A percentile compares a stretch with the other conserved stretches of the same genome.
These are phyloP conservation scores for Morpho achilles DNA, from an alignment of 2,888 invertebrate genomes.

Conservation along the genomic window DNA sequence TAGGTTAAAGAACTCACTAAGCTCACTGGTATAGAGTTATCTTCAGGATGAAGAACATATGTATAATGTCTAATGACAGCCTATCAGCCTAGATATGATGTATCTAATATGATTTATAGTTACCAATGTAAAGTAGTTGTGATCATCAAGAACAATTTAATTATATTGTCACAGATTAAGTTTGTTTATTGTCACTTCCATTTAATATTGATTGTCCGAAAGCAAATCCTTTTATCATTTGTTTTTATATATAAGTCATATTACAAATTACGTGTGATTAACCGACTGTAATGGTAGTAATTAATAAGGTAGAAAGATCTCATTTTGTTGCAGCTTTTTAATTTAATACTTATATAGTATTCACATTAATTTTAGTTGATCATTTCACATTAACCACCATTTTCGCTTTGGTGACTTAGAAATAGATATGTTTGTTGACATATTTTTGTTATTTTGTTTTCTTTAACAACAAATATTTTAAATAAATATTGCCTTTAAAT, in stretches of 20 bases:
- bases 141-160: slow-evolving; percentile 50
- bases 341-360: background rate
- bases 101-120: slow-evolving; percentile 37
- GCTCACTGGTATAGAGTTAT: too few species aligned
- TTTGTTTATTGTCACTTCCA: slow-evolving; percentile 27
- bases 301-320: slow-evolving; percentile 24
- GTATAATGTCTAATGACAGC: too few species aligned
- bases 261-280: slow-evolving; percentile 19
- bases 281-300: slow-evolving; percentile 21
- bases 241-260: slow-evolving; percentile 17
- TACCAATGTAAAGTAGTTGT: slow-evolving; percentile 46
- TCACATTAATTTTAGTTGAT: background rate
- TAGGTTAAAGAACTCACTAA: too few species aligned
- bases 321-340: slow-evolving; percentile 25
- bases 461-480: slow-evolving; percentile 55
- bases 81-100: too few species aligned
- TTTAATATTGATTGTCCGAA: too few species aligned
- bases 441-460: slow-evolving; percentile 69
- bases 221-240: slow-evolving; percentile 1
- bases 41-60: too few species aligned
- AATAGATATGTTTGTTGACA: slow-evolving; percentile 71
- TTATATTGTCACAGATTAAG: slow-evolving; percentile 43
- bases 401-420: slow-evolving; percentile 65
- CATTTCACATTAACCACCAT: slow-evolving; percentile 17
- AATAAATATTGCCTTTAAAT: slow-evolving; percentile 26